Conservation (phyloP, 2,797 vertebrate species). For the Bucorvus abyssinicus region DNA sequence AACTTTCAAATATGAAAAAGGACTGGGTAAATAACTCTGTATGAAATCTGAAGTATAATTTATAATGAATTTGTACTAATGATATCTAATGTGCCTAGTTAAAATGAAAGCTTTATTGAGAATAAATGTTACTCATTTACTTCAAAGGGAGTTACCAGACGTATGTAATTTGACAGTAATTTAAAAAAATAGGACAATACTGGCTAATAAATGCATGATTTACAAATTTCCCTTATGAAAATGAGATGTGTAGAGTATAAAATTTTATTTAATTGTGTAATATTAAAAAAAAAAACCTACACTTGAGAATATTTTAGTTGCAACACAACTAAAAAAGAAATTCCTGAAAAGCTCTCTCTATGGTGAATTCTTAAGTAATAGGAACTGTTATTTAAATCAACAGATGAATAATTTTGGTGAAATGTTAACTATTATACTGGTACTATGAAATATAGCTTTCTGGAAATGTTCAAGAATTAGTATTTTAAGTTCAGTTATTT, state of each 20-base stretch:
- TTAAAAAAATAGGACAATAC: conserved; percentile 70
- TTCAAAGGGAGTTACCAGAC: conserved; percentile 72
- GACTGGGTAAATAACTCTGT: conserved; percentile 71
- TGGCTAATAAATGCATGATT: conserved; percentile 58
- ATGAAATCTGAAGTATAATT: conserved; percentile 74
- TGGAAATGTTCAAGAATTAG: not conserved
- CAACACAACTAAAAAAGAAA: not conserved
- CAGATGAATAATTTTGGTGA: not conserved
- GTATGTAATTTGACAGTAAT: conserved; percentile 67
- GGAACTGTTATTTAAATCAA: not conserved
- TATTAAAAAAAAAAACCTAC: not conserved
- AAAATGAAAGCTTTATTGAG: conserved; percentile 73
- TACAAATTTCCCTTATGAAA: conserved; percentile 57
- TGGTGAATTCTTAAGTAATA: not conserved
- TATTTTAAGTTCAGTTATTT: not conserved
- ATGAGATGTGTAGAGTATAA: not conserved
- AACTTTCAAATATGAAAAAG: conserved; percentile 72
- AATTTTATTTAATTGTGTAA: conserved; percentile 10
- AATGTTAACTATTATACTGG: not conserved
- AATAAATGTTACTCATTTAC: conserved; percentile 77
- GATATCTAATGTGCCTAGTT: conserved; percentile 72
- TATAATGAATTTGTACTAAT: conserved; percentile 78
- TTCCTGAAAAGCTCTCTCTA: not conserved
- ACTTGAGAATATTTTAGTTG: not conserved
- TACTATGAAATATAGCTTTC: not conserved